Base-by-base conservation (phyloP, 2,797 vertebrate genomes). In the Toxotes lorentzi region DNA sequence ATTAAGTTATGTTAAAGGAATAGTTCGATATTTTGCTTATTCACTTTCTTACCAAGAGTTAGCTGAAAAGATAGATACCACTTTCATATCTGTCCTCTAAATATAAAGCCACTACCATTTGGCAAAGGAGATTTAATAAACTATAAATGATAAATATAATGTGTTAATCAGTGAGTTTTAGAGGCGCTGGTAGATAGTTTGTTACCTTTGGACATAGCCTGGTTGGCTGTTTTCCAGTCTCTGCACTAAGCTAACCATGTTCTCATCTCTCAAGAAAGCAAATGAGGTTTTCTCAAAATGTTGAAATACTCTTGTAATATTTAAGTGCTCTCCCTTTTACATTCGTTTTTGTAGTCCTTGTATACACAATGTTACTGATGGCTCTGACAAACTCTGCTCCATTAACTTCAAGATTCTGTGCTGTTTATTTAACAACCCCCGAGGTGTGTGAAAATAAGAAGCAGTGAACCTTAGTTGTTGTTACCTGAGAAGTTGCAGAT, bases 321-420 rank as follows among this genome's bases (percentile, higher is more conserved):
- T 32, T 13, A 38, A 13, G 27, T 17, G 3, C 8, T 47, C 5
- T 16, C n/a, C 4, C 4, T 11, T 53, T 45, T 34, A 5, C 6
- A 23, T 63, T 12, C 13, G n/a, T 56, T 47, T 21, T 2, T 56
- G 19, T 51, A 32, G 50, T 30, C 14, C 4, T 7, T 19, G 4
- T 30, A 7, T 43, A 30, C 3, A 35, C 16, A 35, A 27, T 24
- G 2, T 38, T 17, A 57, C 19, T 27, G 34, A 27, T 27, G 16
- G n/a, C n/a, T 27, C 47, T 40, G n/a, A 40, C 48, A 38, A 23
- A 70, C 56, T 19, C 43, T 50, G 61, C 54, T 66, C 32, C 47
- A 35, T 43, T 54, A 27, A 23, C 14, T 34, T 53, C 8, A 34
- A 24, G 10, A 50, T 41, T 19, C n/a, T 16, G 12, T 4, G 4